A percentile compares a stretch with the other conserved stretches of the same genome.
phyloP scores from a whole-genome alignment of 2,113 vertebrate species.

The Pterocles gutturalis region DNA sequence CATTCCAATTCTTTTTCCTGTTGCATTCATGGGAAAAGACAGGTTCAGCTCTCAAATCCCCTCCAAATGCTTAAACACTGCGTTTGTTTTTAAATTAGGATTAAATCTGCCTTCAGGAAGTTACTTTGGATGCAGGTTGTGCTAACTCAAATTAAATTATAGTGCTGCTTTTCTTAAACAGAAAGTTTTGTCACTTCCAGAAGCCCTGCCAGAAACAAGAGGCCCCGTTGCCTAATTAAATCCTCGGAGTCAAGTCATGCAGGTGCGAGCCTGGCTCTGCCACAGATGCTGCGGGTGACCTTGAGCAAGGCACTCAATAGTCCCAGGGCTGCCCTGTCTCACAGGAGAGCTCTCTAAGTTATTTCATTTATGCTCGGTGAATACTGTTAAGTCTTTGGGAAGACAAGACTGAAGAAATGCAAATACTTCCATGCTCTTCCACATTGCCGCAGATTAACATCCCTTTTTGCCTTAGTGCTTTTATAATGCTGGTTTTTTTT shows the following conservation, averaged over 20 bases:
- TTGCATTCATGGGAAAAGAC: neutral
- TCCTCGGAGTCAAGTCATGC: accelerated
- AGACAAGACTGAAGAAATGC: neutral
- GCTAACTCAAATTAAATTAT: neutral
- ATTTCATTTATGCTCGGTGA: neutral
- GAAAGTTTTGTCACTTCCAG: neutral
- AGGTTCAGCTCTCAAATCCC: neutral
- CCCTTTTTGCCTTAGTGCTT: neutral
- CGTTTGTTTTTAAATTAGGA: neutral
- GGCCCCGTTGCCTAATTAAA: neutral
- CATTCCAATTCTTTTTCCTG: neutral
- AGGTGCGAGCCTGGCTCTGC: neutral
- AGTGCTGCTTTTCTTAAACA: neutral
- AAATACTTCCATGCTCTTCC: neutral
- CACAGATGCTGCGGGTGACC: neutral
- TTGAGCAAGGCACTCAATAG: neutral
- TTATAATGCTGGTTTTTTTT: neutral
- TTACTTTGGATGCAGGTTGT: neutral
- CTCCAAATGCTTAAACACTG: neutral
- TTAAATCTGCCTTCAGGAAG: neutral
- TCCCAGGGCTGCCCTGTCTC: neutral
- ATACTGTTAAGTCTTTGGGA: neutral
- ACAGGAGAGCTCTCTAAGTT: neutral
- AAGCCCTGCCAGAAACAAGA: neutral
- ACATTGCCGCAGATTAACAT: accelerated